Percentiles rank a stretch among this genome's conserved stretches.
These are phyloP conservation scores for Nycticryphes semicollaris DNA, from an alignment of 2,113 vertebrate species.

Conservation along the genomic window DNA sequence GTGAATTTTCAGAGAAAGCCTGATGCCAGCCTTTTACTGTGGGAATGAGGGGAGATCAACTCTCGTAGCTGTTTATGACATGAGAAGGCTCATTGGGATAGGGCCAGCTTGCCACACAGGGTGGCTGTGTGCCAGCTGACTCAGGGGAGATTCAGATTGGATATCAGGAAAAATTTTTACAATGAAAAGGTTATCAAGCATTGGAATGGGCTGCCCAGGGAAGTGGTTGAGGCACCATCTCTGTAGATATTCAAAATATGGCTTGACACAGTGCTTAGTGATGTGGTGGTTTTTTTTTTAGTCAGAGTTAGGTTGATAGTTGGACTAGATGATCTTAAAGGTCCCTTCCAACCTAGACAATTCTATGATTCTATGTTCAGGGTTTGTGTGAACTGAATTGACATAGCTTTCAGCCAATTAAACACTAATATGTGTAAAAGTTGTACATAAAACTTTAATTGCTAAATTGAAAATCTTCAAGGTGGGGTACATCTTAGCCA, in stretches of 20 bases:
- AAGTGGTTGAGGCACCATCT: too few species aligned
- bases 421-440: not conserved
- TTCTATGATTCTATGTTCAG: not conserved
- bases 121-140: not conserved
- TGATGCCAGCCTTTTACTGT: not conserved
- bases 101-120: not conserved
- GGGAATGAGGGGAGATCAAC: not conserved
- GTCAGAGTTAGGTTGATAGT: too few species aligned
- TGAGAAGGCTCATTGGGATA: not conserved
- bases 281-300: too few species aligned
- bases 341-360: too few species aligned
- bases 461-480: not conserved
- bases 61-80: not conserved
- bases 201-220: too few species aligned
- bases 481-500: not conserved
- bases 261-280: too few species aligned
- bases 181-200: too few species aligned
- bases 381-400: not conserved
- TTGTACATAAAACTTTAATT: not conserved
- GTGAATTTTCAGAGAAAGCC: not conserved
- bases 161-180: too few species aligned
- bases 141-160: not conserved
- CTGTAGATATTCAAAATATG: too few species aligned
- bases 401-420: not conserved
- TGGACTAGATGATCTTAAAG: too few species aligned